A percentile compares a stretch with the other conserved stretches of the same genome.
Evolutionary conservation across 2,888 invertebrate species (phyloP).

Genomic region (Cylloceria caligata): DNA sequence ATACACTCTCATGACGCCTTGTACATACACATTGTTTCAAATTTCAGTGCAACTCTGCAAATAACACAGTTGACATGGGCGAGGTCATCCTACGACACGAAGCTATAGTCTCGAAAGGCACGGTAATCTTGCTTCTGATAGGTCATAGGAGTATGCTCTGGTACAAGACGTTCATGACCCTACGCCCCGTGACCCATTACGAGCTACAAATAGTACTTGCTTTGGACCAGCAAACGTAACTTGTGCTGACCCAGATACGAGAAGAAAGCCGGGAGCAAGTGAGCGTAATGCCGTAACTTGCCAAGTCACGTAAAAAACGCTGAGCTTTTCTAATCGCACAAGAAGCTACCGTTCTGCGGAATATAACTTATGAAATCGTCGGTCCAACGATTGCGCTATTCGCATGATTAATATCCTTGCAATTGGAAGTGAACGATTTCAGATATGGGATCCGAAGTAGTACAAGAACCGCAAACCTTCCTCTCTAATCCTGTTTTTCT

Average conservation of each 20-base stretch:
- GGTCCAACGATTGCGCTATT: slow-evolving; percentile 8
- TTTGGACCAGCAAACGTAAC: slow-evolving; percentile 57
- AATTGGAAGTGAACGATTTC: neutral
- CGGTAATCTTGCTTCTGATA: slow-evolving; percentile 58
- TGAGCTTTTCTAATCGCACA: slow-evolving; percentile 22
- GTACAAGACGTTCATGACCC: slow-evolving; percentile 64
- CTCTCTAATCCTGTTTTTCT: neutral
- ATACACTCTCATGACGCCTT: neutral
- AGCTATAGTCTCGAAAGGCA: slow-evolving; percentile 46
- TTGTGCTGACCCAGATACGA: slow-evolving; percentile 57
- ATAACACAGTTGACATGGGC: slow-evolving; percentile 29
- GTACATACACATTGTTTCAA: slow-evolving; percentile 15
- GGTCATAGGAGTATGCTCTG: slow-evolving; percentile 55
- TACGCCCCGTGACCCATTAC: slow-evolving; percentile 48
- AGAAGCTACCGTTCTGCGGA: slow-evolving; percentile 7
- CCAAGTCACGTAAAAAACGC: slow-evolving; percentile 19
- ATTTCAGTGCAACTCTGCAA: slow-evolving; percentile 43
- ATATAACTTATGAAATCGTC: slow-evolving; percentile 17
- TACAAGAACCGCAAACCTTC: slow-evolving; percentile 1
- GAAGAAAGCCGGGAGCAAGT: slow-evolving; percentile 49
- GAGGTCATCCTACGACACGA: slow-evolving; percentile 44
- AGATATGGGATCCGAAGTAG: slow-evolving; percentile 20
- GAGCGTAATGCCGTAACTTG: slow-evolving; percentile 42
- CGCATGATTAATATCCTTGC: slow-evolving; percentile 3
- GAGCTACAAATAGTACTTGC: slow-evolving; percentile 48